phyloP scores from a whole-genome alignment of 1,140 invertebrate species.

The Dolichoris vasculosae region DNA sequence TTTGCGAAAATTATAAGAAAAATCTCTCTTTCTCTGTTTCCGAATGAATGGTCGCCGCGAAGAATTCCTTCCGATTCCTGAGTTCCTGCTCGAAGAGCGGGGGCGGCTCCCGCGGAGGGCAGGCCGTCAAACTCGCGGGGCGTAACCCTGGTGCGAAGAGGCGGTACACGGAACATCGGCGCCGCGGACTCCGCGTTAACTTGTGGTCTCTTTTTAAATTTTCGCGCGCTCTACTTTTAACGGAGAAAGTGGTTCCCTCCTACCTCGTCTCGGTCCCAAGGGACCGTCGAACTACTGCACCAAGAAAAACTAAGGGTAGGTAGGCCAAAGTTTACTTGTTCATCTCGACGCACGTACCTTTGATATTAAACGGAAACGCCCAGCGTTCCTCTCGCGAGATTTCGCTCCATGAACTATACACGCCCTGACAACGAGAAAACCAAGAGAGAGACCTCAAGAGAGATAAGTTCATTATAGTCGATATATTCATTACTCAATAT shows the following conservation, averaged over 20 bases:
- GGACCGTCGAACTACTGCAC: background rate
- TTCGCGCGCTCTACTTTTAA: constrained; percentile 67
- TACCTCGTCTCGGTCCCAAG: background rate
- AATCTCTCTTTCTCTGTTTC: background rate
- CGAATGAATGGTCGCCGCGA: background rate
- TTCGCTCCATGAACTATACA: constrained; percentile 53
- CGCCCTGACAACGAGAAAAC: background rate
- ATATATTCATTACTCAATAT: background rate
- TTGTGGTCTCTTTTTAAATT: background rate
- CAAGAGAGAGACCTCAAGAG: too few species aligned
- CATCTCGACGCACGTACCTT: too few species aligned
- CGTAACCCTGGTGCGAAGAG: constrained; percentile 73
- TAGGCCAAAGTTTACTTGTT: background rate
- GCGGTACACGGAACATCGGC: constrained; percentile 66
- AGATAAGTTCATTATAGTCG: too few species aligned
- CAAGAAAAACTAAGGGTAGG: background rate
- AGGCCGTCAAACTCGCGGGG: constrained; percentile 75
- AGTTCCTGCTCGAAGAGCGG: constrained; percentile 73
- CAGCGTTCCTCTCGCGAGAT: constrained; percentile 60
- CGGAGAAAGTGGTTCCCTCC: background rate
- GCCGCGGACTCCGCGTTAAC: constrained; percentile 65
- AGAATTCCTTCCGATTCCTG: constrained; percentile 67
- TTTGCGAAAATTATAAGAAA: background rate
- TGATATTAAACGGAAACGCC: constrained; percentile 68
- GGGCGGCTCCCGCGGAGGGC: constrained; percentile 75